These are phyloP conservation scores for Perccottus glenii DNA, from an alignment of 2,113 vertebrate species.

Conservation along the genomic window DNA sequence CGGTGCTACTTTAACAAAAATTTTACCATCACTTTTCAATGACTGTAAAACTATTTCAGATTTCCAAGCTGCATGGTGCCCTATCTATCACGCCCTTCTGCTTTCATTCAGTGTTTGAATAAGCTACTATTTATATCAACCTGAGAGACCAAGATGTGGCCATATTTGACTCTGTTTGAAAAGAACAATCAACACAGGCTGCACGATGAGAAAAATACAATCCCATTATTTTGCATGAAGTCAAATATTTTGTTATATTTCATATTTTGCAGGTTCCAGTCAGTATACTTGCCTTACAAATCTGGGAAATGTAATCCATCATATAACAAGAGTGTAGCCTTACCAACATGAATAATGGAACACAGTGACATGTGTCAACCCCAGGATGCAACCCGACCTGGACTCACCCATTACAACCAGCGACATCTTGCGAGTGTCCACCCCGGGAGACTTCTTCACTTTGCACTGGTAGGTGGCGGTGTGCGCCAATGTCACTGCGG, in stretches of 20 bases:
- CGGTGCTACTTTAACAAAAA: no score
- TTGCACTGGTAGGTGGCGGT: constrained; percentile 89
- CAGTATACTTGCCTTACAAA: not conserved
- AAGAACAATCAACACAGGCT: not conserved
- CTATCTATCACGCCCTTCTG: no score
- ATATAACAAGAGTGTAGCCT: not conserved
- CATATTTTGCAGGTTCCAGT: no score
- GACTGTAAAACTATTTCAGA: no score
- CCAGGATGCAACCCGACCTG: not conserved
- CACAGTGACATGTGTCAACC: constrained; percentile 1
- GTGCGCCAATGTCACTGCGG: constrained; percentile 76
- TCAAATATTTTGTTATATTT: no score
- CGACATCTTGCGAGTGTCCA: constrained; percentile 82
- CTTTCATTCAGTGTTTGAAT: no score
- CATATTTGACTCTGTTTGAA: not conserved
- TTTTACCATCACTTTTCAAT: no score
- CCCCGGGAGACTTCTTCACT: constrained; percentile 88
- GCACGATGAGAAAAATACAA: not conserved
- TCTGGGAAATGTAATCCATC: not conserved
- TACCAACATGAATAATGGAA: constrained; percentile 25
- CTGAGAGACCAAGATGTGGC: not conserved
- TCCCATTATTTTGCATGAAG: not conserved
- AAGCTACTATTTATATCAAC: no score
- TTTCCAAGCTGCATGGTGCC: no score
- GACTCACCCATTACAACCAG: constrained; percentile 86